Evolutionary conservation across 2,113 vertebrate species (phyloP), one percentile per base, ranked within the genome.

Genomic region (Rhabdornis inornatus): DNA sequence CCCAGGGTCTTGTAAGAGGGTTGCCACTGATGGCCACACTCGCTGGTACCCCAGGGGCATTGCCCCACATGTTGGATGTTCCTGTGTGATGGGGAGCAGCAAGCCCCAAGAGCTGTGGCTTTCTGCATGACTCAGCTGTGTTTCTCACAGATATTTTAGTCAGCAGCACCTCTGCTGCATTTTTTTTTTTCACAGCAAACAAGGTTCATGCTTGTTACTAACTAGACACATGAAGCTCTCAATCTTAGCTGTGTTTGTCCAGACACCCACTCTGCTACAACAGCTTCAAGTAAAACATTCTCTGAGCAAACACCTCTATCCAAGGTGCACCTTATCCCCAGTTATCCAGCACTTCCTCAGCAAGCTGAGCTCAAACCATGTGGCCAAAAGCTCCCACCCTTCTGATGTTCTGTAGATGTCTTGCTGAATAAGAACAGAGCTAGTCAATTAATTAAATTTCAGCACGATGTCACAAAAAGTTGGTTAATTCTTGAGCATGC

Each of bases 311-410:
- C 33, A 80, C 27, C 50, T 74, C 63, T 33, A 0, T 10, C 55
- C 33, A 70, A 50, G 44, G 72, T 77, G 55, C 35, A 85, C 35
- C 55, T 80, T 83, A 44, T 87, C 59, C 55, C 39, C 70, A 59
- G 4, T 72, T 53, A 87, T 45, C 16, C 70, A 89, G 25, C n/a
- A 50, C 56, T 45, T 37, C 30, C 57, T 84, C 52, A 47, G 52
- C 61, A 76, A 83, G 55, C 28, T 39, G 23, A 71, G 27, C 65
- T 64, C 1, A 0, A 87, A 17, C 31, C 0, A 0, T 11, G 4
- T 13, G 60, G 14, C 60, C 25, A 71, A 63, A 47, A 13, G 1
- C 19, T 70, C 30, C 33, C 35, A 21, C 12, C 16, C 21, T 80
- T 53, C 35, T 24, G 40, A 35, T 0, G 4, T 10, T 61, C 47